These are phyloP conservation scores for Gallinago nigripennis DNA, from an alignment of 2,797 vertebrate species.

Conservation along the genomic window DNA sequence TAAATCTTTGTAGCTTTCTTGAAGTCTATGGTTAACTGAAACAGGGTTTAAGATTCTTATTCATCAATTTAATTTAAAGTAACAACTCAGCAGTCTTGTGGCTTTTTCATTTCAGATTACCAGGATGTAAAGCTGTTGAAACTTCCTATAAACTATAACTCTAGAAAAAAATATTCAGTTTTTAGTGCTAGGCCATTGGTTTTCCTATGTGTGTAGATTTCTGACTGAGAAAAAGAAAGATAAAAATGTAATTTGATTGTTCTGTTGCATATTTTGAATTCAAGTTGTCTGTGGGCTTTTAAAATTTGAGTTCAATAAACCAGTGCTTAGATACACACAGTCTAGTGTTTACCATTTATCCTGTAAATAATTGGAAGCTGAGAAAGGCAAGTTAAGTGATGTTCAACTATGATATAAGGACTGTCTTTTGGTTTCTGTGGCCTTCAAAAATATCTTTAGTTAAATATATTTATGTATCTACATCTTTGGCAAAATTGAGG, in stretches of 20 bases:
- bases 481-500: not conserved
- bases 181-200: not conserved
- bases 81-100: not conserved
- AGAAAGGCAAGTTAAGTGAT: not conserved
- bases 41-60: not conserved
- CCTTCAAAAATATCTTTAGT: not conserved
- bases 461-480: not conserved
- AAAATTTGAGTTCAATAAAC: constrained; percentile 17
- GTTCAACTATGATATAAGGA: not conserved
- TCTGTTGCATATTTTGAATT: constrained; percentile 4
- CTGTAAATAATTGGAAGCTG: not conserved
- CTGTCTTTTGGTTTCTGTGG: not conserved
- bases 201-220: not conserved
- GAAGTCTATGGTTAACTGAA: not conserved
- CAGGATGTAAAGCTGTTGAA: not conserved
- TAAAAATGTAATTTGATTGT: not conserved
- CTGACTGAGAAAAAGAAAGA: not conserved
- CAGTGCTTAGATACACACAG: not conserved
- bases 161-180: not conserved
- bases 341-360: not conserved
- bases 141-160: not conserved
- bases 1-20: not conserved
- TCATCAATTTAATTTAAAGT: not conserved
- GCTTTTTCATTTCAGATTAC: not conserved
- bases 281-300: not conserved